Evolutionary conservation across 2,113 vertebrate species (phyloP), one percentile per base, ranked within the genome.

Genomic region (Candoia aspera): DNA sequence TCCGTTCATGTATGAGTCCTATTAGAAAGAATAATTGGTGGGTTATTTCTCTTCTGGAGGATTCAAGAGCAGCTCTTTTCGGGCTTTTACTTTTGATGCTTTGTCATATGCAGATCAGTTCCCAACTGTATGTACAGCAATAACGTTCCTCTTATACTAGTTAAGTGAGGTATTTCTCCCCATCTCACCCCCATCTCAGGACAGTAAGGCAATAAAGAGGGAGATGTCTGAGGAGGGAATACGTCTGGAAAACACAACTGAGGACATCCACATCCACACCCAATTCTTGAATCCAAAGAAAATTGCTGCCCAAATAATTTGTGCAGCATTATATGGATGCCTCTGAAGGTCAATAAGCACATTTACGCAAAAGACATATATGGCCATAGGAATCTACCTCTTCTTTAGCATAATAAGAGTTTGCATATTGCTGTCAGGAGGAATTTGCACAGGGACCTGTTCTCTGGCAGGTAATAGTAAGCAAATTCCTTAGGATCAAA

Each of bases 401-500:
- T 95, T 94, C 85, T 90, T 94, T 89, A 89, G 68, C 79, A 79
- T 94, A 94, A 95, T 95, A 91, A 88, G 33, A 26, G 58, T 55
- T 92, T 96, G 95, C n/a, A 62, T 92, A 93, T 88, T 95, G 94
- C 92, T 92, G 87, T 68, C 87, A 13, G 12, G 83, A 96, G 96
- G 94, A 96, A 93, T 91, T 95, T 95, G 94, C 91, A 95, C 95
- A 95, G 92, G 93, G 83, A 87, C 90, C 83, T 94, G 90, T 87
- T 90, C 90, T 94, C 62, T 33, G 92, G 92, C 91, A 95, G 93
- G 95, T 90, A 95, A 90, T 60, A 57, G 94, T 94, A 95, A 93
- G 94, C 94, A 96, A 96, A 96, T 96, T 95, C 94, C 95, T 97
- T 95, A 93, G 89, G 95, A 94, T 95, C 94, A 58, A 42, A 97